Conservation (phyloP, 2,888 invertebrate genomes). For the Luperina testacea region DNA sequence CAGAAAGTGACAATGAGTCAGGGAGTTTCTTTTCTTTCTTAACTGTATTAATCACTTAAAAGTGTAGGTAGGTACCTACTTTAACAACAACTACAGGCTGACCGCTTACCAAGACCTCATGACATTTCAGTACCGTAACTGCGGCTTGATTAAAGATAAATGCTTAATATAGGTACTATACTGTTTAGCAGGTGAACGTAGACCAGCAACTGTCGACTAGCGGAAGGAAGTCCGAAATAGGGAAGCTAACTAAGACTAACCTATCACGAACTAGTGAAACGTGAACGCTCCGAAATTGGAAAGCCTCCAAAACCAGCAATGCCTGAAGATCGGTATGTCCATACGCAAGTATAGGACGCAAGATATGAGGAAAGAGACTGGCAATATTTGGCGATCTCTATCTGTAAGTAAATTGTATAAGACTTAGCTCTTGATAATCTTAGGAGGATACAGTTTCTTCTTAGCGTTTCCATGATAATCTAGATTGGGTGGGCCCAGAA, state of each 20-base stretch:
- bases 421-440: not conserved
- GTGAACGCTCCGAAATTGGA: constrained; percentile 48
- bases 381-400: not conserved
- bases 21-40: constrained; percentile 16
- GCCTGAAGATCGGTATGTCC: constrained; percentile 17
- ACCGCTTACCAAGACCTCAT: not conserved
- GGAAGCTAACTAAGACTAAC: constrained; percentile 15
- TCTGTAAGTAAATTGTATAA: not conserved
- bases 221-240: constrained; percentile 40
- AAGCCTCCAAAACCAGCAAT: constrained; percentile 37
- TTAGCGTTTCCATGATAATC: not conserved
- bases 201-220: not conserved
- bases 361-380: not conserved
- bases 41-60: not conserved
- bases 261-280: constrained; percentile 40
- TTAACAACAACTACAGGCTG: not conserved
- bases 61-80: not conserved
- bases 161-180: not conserved
- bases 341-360: not conserved
- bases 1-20: constrained; percentile 14
- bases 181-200: not conserved
- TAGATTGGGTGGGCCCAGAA: not conserved
- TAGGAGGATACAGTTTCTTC: not conserved
- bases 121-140: not conserved
- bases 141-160: not conserved